phyloP scores from a whole-genome alignment of 2,113 vertebrate genomes.

The Paralichthys olivaceus region DNA sequence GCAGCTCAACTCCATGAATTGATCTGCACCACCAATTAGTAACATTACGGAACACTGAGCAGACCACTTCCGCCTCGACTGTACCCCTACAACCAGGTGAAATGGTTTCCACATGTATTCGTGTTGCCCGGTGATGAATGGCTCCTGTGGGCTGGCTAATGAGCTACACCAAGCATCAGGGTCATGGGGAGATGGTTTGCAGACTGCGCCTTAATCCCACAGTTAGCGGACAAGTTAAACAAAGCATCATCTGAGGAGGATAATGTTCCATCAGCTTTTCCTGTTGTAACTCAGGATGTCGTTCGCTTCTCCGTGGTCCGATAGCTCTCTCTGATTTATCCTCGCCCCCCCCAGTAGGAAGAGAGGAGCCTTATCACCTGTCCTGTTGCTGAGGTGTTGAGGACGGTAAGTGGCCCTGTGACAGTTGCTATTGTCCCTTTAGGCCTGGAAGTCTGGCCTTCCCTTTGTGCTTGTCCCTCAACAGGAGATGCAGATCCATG shows the following conservation, averaged over 20 bases:
- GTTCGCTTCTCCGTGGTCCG: constrained; percentile 13
- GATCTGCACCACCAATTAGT: constrained; percentile 41
- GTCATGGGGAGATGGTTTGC: constrained; percentile 42
- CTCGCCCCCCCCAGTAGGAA: constrained; percentile 36
- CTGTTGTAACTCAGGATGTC: constrained; percentile 62
- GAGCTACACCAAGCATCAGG: constrained; percentile 30
- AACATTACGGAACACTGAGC: constrained; percentile 28
- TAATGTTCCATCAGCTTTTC: constrained; percentile 44
- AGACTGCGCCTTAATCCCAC: constrained; percentile 45
- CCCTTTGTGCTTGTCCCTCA: constrained; percentile 61
- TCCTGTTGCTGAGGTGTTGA: constrained; percentile 57
- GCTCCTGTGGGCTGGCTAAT: constrained; percentile 49
- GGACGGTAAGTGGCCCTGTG: constrained; percentile 58
- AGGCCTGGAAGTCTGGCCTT: constrained; percentile 44
- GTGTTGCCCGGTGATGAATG: constrained; percentile 47
- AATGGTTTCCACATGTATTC: constrained; percentile 64
- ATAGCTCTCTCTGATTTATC: constrained; percentile 39
- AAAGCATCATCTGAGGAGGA: constrained; percentile 33
- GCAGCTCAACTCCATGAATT: constrained; percentile 24
- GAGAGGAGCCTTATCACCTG: constrained; percentile 48
- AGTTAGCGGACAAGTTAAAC: constrained; percentile 30
- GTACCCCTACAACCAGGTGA: constrained; percentile 43
- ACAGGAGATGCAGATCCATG: constrained; percentile 56
- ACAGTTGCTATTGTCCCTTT: constrained; percentile 68
- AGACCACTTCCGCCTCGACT: constrained; percentile 23